Evolutionary conservation across 2,113 vertebrate species (phyloP).

Genomic region (Hemichromis elongatus): DNA sequence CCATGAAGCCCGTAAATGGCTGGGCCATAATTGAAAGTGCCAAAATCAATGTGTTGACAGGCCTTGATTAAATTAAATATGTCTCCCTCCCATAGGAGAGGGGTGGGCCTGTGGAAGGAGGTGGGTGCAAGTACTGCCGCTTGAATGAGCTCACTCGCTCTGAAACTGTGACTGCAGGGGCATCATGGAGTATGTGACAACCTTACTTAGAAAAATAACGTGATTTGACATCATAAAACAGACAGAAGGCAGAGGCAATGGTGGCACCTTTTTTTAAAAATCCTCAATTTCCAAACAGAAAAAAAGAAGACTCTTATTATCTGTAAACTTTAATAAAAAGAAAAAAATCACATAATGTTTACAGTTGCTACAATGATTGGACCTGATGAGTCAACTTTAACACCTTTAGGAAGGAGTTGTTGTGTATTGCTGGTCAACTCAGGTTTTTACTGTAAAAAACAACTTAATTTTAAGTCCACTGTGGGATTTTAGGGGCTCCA

Average conservation of each 20-base stretch:
- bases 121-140: constrained; percentile 15
- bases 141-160: constrained; percentile 40
- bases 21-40: constrained; percentile 92
- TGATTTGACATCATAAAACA: neutral
- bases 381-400: neutral
- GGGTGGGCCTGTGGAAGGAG: constrained; percentile 13
- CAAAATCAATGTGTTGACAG: constrained; percentile 97
- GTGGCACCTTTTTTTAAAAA: neutral
- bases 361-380: neutral
- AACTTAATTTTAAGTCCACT: neutral
- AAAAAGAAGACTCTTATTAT: neutral
- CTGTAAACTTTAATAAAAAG: neutral
- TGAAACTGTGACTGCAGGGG: constrained; percentile 2
- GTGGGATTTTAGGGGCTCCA: neutral
- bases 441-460: neutral
- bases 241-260: neutral
- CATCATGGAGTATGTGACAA: neutral
- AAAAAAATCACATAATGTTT: neutral
- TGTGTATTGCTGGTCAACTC: neutral
- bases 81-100: constrained; percentile 76
- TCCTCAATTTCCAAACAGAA: neutral
- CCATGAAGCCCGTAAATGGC: constrained; percentile 80
- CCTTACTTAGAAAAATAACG: neutral
- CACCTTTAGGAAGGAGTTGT: neutral
- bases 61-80: constrained; percentile 99